Percentiles rank a stretch among this genome's conserved stretches.
Conservation (phyloP, 2,888 invertebrate genomes). For the Tenthredo livida region DNA sequence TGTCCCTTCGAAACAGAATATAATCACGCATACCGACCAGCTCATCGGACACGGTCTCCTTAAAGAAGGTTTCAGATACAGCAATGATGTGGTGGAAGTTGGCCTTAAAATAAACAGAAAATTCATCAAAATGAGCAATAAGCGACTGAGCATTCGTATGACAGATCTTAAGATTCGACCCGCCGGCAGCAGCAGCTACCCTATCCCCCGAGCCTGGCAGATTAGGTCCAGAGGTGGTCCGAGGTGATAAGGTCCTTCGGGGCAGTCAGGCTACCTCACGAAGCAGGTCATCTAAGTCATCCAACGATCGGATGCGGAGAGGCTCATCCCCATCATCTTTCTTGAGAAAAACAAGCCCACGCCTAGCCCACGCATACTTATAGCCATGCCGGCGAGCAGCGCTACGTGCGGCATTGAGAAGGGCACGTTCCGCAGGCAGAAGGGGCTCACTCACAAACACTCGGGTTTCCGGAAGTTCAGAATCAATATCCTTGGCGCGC, state of each 20-base stretch:
- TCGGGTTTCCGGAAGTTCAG: not conserved
- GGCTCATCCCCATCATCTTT: not conserved
- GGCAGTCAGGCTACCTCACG: not conserved
- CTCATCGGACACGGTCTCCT: no score
- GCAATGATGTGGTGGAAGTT: no score
- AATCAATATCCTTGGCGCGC: not conserved
- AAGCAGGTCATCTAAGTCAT: not conserved
- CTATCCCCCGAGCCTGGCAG: not conserved
- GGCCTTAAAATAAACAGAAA: conserved; percentile 15
- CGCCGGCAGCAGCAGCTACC: not conserved
- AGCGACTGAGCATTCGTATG: not conserved
- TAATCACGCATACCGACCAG: no score
- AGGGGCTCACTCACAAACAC: not conserved
- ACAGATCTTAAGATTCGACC: not conserved
- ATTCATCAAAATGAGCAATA: not conserved
- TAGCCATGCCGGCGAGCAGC: not conserved
- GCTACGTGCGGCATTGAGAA: not conserved
- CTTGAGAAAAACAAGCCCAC: not conserved
- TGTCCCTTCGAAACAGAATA: no score
- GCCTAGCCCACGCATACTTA: not conserved
- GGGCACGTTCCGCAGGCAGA: not conserved
- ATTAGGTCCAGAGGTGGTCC: not conserved
- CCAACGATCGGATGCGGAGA: not conserved
- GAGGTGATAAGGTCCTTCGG: not conserved
- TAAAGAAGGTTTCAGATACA: no score